A percentile compares a stretch with the other conserved stretches of the same genome.
Conservation (phyloP, 2,888 invertebrate species). For the Venusia cambrica region DNA sequence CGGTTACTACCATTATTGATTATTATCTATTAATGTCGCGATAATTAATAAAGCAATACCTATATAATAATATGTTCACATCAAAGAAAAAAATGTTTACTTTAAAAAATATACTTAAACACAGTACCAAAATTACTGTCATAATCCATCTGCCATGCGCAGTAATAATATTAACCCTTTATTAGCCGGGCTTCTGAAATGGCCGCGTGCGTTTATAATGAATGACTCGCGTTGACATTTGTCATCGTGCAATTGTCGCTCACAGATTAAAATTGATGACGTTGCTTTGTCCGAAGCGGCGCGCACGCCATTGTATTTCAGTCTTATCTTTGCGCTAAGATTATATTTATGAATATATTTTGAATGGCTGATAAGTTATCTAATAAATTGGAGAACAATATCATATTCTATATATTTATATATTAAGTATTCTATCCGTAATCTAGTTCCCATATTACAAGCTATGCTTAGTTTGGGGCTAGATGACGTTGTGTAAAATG, state of each 20-base stretch:
- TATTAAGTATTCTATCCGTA: too few species aligned
- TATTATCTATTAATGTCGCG: too few species aligned
- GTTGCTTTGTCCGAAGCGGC: slow-evolving; percentile 68
- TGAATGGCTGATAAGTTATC: slow-evolving; percentile 46
- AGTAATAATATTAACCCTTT: slow-evolving; percentile 75
- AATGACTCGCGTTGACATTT: slow-evolving; percentile 73
- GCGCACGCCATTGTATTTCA: slow-evolving; percentile 54
- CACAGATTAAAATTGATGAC: slow-evolving; percentile 80
- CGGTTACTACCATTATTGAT: too few species aligned
- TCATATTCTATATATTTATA: too few species aligned
- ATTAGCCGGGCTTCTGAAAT: slow-evolving; percentile 65
- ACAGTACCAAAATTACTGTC: slow-evolving; percentile 32
- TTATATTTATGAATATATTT: slow-evolving; percentile 50
- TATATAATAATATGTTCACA: too few species aligned
- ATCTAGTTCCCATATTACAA: too few species aligned
- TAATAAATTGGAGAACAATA: slow-evolving; percentile 26
- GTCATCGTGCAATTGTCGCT: slow-evolving; percentile 78
- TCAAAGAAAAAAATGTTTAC: background rate
- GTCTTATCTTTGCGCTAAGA: slow-evolving; percentile 54
- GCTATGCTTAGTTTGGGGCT: too few species aligned
- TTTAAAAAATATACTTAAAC: slow-evolving; percentile 3
- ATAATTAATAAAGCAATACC: too few species aligned
- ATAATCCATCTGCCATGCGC: slow-evolving; percentile 59
- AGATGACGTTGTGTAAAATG: too few species aligned
- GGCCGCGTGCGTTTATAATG: slow-evolving; percentile 73